phyloP scores from a whole-genome alignment of 2,888 invertebrate species.

The Phaonia tiefii region DNA sequence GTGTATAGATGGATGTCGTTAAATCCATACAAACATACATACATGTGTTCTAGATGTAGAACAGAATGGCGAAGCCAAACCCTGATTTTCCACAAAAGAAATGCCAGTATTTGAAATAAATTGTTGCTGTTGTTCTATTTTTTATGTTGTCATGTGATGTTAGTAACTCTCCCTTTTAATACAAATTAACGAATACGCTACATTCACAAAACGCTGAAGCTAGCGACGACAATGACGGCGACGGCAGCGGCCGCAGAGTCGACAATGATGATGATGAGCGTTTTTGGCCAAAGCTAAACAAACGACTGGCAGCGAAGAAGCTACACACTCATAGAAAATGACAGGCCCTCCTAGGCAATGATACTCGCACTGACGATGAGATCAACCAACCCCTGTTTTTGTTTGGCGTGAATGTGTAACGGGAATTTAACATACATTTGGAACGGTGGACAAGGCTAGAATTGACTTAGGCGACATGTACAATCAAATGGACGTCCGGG shows the following conservation, averaged over 20 bases:
- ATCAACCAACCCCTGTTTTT: constrained; percentile 33
- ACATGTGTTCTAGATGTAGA: background rate
- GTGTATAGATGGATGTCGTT: too few relatives aligned
- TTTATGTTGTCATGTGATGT: constrained; percentile 67
- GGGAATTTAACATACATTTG: background rate
- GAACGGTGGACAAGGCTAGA: constrained; percentile 1
- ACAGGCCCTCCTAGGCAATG: constrained; percentile 11
- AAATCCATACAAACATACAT: too few relatives aligned
- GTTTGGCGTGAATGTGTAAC: background rate
- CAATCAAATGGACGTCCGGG: constrained; percentile 27
- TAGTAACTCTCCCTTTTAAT: constrained; percentile 76
- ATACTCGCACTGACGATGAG: constrained; percentile 39
- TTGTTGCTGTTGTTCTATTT: constrained; percentile 39
- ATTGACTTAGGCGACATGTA: constrained; percentile 29
- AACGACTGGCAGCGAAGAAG: background rate
- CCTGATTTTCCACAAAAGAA: constrained; percentile 31
- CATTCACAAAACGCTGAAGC: constrained; percentile 27
- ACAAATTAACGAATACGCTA: constrained; percentile 57
- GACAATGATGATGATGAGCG: constrained; percentile 50
- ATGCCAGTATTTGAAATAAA: constrained; percentile 47
- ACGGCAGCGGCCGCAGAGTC: too few relatives aligned
- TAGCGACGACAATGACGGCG: background rate
- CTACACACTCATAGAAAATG: constrained; percentile 4
- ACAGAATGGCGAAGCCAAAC: constrained; percentile 9
- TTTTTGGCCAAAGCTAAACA: constrained; percentile 15